These are phyloP conservation scores for Urocynchramus pylzowi DNA, from an alignment of 2,113 vertebrate genomes.

Conservation along the genomic window DNA sequence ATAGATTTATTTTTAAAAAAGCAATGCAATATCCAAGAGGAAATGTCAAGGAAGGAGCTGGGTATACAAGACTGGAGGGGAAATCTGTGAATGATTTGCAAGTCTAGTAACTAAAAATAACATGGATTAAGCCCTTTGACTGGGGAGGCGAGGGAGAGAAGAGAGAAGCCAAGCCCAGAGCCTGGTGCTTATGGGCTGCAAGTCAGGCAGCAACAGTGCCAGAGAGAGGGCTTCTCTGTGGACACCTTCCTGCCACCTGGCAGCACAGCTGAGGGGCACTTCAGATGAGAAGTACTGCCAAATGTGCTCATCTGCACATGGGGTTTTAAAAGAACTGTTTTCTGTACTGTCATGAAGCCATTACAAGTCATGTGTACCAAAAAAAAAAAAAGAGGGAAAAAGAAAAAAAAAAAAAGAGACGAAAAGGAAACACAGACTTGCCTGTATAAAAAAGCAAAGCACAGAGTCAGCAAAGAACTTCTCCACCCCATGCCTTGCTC, in stretches of 20 bases:
- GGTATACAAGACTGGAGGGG: background rate
- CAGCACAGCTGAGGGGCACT: background rate
- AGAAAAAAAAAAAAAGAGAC: no score
- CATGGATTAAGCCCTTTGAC: background rate
- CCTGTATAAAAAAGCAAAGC: background rate
- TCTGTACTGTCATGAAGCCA: background rate
- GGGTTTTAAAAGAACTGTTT: background rate
- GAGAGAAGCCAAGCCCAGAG: background rate
- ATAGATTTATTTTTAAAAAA: conserved; percentile 19
- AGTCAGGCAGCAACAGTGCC: background rate
- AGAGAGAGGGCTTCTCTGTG: background rate
- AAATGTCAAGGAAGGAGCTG: conserved; percentile 2
- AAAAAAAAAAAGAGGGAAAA: background rate
- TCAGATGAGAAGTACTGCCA: background rate
- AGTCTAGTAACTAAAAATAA: conserved; percentile 4
- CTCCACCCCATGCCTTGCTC: background rate
- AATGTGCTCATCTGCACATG: background rate
- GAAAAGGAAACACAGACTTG: background rate
- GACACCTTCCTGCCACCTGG: background rate
- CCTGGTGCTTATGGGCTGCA: background rate
- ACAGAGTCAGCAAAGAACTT: background rate
- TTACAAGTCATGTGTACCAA: background rate
- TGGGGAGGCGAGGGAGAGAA: background rate
- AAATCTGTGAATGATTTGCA: conserved; percentile 1
- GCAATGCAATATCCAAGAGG: background rate